Evolutionary conservation across 1,140 invertebrate genomes (phyloP), one percentile per base, ranked within the genome.

Genomic region (Pomacea maculata): DNA sequence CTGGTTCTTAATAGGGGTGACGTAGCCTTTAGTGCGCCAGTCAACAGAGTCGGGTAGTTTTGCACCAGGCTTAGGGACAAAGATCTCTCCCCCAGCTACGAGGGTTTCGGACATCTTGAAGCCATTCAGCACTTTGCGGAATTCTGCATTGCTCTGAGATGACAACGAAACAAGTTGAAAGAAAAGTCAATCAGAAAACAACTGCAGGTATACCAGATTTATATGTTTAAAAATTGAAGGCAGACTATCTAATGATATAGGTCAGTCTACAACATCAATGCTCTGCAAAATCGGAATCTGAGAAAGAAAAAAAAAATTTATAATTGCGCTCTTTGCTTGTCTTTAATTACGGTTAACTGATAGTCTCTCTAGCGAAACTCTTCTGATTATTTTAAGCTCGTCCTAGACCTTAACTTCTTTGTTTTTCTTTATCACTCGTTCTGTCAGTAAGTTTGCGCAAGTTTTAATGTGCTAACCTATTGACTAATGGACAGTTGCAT

Each of bases 1-100:
- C 85, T 89, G 88, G 81, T 89, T 84, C 75, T 89, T 89, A 29
- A 89, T 84, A 34, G 75, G 77, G 12, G 88, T 89, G 54, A 89
- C 88, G 82, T 87, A 88, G 15, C 88, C 88, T 77, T 89, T 83
- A 21, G 81, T 84, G 70, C 88, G 85, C 88, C 88, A 89, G 79
- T 89, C 87, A 71, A 89, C 86, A 25, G 52, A 80, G 34, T 81
- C 80, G 6, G 87, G 87, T 2, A 87, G 73, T 6, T 75, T 64
- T 14, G 19, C 52, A 29, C 82, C 70, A 75, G 84, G 77, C 54
- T 70, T 75, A 21, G 80, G 74, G 25, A 79, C 25, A 29, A 81
- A 79, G 65, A 79, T 85, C 29, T 80, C 63, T 55, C 78, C 71
- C 57, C 76, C 76, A 61, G 17, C 74, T 45, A 65, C 21, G 45